These are phyloP conservation scores for Drosophila busckii DNA, from an alignment of 1,140 invertebrate species.

Conservation along the genomic window DNA sequence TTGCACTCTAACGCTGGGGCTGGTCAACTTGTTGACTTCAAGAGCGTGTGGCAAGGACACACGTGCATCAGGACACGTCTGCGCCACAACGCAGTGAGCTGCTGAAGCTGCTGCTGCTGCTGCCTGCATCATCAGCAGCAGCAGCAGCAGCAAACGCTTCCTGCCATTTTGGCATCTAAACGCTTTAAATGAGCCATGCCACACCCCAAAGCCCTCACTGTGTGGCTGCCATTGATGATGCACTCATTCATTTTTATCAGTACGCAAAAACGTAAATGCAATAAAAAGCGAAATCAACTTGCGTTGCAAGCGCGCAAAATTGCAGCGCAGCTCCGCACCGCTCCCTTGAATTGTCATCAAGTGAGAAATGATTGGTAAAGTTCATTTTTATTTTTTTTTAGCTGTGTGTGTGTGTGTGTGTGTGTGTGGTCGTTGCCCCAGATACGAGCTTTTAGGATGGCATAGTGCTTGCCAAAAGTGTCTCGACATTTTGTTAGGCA, in stretches of 20 bases:
- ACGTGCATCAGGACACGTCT: background rate
- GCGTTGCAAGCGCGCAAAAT: conserved; percentile 47
- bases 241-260: conserved; percentile 69
- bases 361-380: no score
- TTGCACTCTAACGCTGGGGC: conserved; percentile 30
- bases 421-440: background rate
- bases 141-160: conserved; percentile 31
- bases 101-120: background rate
- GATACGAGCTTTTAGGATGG: background rate
- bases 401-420: no score
- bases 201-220: conserved; percentile 10
- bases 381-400: no score
- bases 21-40: conserved; percentile 39
- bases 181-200: conserved; percentile 61
- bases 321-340: background rate
- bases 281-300: conserved; percentile 61
- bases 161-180: conserved; percentile 65
- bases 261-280: conserved; percentile 51
- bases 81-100: no score
- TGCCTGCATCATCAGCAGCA: conserved; percentile 1
- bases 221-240: conserved; percentile 53
- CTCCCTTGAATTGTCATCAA: background rate
- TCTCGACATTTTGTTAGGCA: background rate
- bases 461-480: background rate
- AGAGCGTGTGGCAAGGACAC: background rate